Evolutionary conservation across 2,113 vertebrate species (phyloP).

Genomic region (Sebastes schlegelii): DNA sequence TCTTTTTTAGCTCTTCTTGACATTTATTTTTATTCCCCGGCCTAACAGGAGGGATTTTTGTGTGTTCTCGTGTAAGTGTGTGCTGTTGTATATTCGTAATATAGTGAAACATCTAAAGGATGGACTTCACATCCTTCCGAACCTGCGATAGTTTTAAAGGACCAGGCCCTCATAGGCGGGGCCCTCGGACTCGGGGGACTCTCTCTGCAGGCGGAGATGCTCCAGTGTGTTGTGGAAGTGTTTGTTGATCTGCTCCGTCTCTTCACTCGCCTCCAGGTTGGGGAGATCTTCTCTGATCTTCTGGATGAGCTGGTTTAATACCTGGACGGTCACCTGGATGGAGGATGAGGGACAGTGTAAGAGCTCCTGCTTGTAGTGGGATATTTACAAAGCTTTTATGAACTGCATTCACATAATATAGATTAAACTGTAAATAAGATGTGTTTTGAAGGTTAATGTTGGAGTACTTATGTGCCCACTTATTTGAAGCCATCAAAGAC

Average conservation of each 20-base stretch:
- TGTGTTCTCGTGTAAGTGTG: conserved; percentile 46
- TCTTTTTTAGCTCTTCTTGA: conserved; percentile 42
- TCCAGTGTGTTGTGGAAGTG: conserved; percentile 99
- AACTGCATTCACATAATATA: conserved; percentile 30
- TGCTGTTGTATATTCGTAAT: conserved; percentile 58
- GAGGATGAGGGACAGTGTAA: neutral
- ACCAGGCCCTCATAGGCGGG: conserved; percentile 96
- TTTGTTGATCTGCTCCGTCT: conserved; percentile 99
- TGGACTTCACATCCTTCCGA: conserved; percentile 10
- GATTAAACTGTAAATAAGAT: neutral
- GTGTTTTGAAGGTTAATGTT: neutral
- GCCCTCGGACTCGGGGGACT: conserved; percentile 94
- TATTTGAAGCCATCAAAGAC: neutral
- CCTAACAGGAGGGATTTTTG: conserved; percentile 20
- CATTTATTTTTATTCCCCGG: conserved; percentile 37
- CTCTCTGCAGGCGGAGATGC: conserved; percentile 94
- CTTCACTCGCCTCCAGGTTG: conserved; percentile 96
- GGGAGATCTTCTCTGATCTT: conserved; percentile 99
- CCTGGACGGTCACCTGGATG: conserved; percentile 94
- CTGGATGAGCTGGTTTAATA: conserved; percentile 98
- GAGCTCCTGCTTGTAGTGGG: neutral
- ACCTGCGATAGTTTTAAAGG: conserved; percentile 77
- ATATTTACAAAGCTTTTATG: neutral
- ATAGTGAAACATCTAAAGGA: conserved; percentile 38
- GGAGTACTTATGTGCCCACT: too few relatives aligned